These are phyloP conservation scores for Ctenosaura bakeri DNA, from an alignment of 2,797 vertebrate genomes.

Conservation along the genomic window DNA sequence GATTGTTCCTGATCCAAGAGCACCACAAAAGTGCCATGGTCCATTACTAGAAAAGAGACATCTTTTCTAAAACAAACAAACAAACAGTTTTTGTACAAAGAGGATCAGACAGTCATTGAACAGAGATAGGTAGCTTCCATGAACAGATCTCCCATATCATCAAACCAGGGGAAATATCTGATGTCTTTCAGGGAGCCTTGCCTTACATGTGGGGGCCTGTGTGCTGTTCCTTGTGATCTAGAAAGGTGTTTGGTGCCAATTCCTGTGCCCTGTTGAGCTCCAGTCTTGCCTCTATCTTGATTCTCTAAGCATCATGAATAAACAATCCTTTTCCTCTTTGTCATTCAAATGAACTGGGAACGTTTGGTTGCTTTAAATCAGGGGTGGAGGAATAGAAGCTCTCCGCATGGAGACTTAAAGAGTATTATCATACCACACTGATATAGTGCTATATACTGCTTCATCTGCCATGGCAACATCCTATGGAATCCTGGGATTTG, in stretches of 20 bases:
- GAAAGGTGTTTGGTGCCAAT: not conserved
- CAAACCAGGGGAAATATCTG: not conserved
- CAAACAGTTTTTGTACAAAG: not conserved
- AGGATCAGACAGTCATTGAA: not conserved
- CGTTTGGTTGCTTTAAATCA: not conserved
- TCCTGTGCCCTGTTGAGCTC: not conserved
- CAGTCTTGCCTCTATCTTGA: not conserved
- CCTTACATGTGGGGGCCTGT: not conserved
- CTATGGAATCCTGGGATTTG: no score
- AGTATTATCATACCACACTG: no score
- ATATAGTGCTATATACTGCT: no score
- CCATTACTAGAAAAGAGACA: not conserved
- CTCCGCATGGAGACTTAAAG: no score
- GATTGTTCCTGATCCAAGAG: not conserved
- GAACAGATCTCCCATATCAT: not conserved
- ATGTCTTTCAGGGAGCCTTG: not conserved
- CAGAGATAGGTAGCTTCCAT: not conserved
- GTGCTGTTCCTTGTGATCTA: not conserved
- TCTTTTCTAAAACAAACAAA: no score
- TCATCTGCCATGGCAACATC: no score
- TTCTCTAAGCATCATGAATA: not conserved
- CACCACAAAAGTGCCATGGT: not conserved
- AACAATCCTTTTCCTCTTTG: not conserved
- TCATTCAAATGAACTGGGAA: not conserved
- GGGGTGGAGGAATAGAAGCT: no score